These are phyloP conservation scores for Poecile montanus DNA, from an alignment of 2,797 vertebrate species.

Conservation along the genomic window DNA sequence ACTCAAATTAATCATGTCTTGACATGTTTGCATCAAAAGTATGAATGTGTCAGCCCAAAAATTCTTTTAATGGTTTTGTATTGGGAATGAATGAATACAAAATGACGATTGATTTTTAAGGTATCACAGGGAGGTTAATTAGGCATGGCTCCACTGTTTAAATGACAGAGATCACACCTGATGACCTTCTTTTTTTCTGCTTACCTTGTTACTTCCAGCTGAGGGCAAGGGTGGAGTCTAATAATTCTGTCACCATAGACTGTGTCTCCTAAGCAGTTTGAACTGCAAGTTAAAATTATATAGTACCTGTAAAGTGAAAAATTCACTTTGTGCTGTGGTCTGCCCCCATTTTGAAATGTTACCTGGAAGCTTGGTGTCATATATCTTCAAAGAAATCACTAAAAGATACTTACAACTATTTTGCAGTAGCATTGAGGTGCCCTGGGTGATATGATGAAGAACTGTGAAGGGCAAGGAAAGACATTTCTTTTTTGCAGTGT, in stretches of 20 bases:
- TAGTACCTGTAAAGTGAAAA: background rate
- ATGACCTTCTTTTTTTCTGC: background rate
- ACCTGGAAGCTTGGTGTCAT: background rate
- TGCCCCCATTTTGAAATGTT: background rate
- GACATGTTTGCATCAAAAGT: background rate
- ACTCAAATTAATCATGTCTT: background rate
- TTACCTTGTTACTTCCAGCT: background rate
- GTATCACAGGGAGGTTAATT: background rate
- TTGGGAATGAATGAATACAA: background rate
- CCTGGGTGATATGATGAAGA: rapidly evolving
- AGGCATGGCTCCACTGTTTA: rapidly evolving
- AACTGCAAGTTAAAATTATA: background rate
- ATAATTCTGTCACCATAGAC: background rate
- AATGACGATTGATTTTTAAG: background rate
- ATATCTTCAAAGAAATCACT: background rate
- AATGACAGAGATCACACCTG: background rate
- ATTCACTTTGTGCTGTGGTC: background rate
- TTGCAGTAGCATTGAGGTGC: background rate
- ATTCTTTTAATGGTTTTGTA: background rate
- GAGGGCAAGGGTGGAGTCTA: background rate
- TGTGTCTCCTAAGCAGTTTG: background rate
- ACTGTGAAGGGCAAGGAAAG: background rate
- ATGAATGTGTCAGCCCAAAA: background rate
- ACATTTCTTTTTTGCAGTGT: background rate
- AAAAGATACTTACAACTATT: background rate